A percentile compares a stretch with the other conserved stretches of the same genome.
These are phyloP conservation scores for Diarsia dahlii DNA, from an alignment of 2,888 invertebrate genomes.

Conservation along the genomic window DNA sequence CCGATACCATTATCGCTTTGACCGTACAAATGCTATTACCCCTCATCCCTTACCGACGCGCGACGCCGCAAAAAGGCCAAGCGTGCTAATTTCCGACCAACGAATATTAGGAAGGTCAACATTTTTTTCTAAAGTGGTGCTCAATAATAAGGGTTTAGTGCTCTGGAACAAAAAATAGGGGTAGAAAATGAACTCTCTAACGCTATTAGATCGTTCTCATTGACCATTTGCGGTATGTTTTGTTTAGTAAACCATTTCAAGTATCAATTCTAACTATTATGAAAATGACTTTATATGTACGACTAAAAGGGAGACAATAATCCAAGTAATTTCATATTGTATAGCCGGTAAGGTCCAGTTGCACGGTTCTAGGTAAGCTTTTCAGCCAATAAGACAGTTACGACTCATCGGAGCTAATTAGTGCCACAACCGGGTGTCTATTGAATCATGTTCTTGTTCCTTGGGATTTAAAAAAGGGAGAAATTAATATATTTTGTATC, in stretches of 20 bases:
- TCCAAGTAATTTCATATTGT: not conserved
- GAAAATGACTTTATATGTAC: not conserved
- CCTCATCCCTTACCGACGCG: slow-evolving; percentile 40
- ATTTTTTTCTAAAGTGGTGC: slow-evolving; percentile 35
- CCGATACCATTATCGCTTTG: slow-evolving; percentile 39
- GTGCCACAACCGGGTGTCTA: not conserved
- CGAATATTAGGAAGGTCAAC: slow-evolving; percentile 52
- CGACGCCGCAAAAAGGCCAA: slow-evolving; percentile 51
- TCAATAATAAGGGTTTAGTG: slow-evolving; percentile 28
- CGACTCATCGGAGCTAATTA: not conserved
- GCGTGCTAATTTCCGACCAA: slow-evolving; percentile 53
- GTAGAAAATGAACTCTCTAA: slow-evolving; percentile 15
- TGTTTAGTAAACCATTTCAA: not conserved
- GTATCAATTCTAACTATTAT: not conserved
- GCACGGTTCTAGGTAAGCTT: not conserved
- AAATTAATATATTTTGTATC: not conserved
- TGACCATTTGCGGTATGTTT: not conserved
- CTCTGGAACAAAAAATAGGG: slow-evolving; percentile 12
- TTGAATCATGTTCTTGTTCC: not conserved
- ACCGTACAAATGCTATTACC: slow-evolving; percentile 43
- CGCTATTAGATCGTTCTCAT: not conserved
- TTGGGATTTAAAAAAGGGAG: slow-evolving; percentile 5
- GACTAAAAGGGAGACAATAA: not conserved
- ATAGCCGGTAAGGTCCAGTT: not conserved
- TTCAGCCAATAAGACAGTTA: not conserved